Evolutionary conservation across 2,797 vertebrate genomes (phyloP).

Genomic region (Scarus forsteni): DNA sequence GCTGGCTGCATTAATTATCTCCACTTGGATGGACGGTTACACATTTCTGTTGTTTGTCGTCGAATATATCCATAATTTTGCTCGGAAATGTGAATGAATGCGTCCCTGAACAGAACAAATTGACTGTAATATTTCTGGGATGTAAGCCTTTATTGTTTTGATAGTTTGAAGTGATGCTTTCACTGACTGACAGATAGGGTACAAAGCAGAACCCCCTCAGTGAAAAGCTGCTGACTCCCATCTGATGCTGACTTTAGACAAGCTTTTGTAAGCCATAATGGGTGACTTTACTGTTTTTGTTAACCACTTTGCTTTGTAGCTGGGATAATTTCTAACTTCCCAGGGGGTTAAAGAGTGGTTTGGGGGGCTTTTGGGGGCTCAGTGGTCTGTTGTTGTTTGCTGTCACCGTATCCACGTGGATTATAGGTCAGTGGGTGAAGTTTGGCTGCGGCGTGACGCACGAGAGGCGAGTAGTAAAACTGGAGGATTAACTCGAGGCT

Average conservation of each 20-base stretch:
- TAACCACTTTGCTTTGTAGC: neutral
- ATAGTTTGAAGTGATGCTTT: constrained; percentile 54
- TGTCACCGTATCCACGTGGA: constrained; percentile 70
- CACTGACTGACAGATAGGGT: constrained; percentile 62
- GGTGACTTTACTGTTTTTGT: neutral
- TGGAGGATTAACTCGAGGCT: neutral
- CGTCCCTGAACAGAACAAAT: constrained; percentile 13
- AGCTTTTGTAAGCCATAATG: constrained; percentile 13
- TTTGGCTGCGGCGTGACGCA: constrained; percentile 32
- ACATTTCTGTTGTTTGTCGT: neutral
- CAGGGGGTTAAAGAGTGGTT: neutral
- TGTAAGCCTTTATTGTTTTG: constrained; percentile 36
- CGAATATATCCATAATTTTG: neutral
- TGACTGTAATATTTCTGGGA: constrained; percentile 8
- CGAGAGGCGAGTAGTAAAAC: neutral
- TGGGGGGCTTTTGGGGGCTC: neutral
- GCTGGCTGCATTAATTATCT: constrained; percentile 47
- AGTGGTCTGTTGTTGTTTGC: constrained; percentile 44
- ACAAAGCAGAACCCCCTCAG: constrained; percentile 30
- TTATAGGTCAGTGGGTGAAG: constrained; percentile 52
- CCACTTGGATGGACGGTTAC: constrained; percentile 29
- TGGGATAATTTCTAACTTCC: neutral
- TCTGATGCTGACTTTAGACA: constrained; percentile 15
- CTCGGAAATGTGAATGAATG: constrained; percentile 1
- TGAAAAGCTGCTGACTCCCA: constrained; percentile 31